Evolutionary conservation across 2,888 invertebrate species (phyloP), one percentile per base, ranked within the genome.

Genomic region (Masnerella sp.): DNA sequence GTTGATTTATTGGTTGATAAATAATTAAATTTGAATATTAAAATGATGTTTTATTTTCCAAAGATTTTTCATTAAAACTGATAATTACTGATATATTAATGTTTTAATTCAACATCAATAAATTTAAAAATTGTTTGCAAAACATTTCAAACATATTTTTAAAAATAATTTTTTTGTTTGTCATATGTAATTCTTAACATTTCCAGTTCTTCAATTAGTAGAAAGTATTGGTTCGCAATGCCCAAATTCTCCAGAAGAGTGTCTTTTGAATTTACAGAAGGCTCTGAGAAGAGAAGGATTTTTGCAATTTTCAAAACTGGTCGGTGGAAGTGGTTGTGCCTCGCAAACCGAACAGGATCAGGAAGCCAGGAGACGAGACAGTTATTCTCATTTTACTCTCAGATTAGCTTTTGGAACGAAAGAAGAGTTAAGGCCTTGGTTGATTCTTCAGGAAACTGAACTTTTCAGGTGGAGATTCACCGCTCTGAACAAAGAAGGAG

Each of bases 371-470:
- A 90, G 91, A 25, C 91, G 91, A 73, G 99, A 99, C 88, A 94
- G 95, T 81, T 91, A 98, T 51, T 96, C 98, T 0, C 99, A 99
- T 87, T 98, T 95, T 85, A 95, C 98, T 79, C 89, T 99, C 2
- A 90, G 98, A 61, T 88, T 99, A 64, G 96, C 96, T 0, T 98
- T 96, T 87, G 98, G 97, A 84, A 91, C 94, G 81, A 93, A 93
- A 15, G 94, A 95, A 77, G 97, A 98, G 61, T 89, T 96, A 30
- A 90, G 94, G 25, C 91, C 90, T 68, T 99, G 99, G 98, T 97
- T 97, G 84, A 89, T 97, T 9, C 89, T 91, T 14, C 92, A 95
- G 77, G 99, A 99, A 89, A 87, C 95, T 71, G 98, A 99, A 83
- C 89, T 98, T 58, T 98, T 99, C 83, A 93, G 92, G 83, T 91